A percentile compares a stretch with the other conserved stretches of the same genome.
Conservation (phyloP, 2,888 invertebrate genomes). For the Dynastes grantii region DNA sequence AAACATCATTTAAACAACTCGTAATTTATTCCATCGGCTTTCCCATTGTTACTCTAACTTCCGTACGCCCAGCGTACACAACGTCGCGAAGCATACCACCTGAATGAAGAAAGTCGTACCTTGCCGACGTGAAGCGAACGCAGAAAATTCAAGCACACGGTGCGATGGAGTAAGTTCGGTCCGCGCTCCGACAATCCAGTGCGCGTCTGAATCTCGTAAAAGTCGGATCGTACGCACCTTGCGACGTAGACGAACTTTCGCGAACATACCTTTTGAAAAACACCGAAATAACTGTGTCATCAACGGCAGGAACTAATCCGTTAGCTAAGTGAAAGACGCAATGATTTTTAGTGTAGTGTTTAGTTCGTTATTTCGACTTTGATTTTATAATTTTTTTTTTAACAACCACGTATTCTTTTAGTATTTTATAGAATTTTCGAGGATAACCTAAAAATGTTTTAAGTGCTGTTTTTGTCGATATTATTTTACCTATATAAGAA, state of each 20-base stretch:
- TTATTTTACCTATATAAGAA: neutral
- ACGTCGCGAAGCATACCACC: conserved; percentile 14
- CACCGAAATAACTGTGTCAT: neutral
- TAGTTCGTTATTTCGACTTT: neutral
- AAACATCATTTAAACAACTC: no score
- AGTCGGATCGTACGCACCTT: conserved; percentile 13
- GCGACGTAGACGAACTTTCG: neutral
- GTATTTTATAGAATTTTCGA: no score
- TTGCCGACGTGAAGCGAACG: conserved; percentile 10
- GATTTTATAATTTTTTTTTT: neutral
- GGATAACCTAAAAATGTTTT: no score
- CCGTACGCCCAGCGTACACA: neutral
- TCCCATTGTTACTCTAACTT: neutral
- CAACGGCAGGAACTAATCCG: no score
- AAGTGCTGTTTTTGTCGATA: no score
- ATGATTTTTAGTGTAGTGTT: conserved; percentile 10
- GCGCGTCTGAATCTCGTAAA: conserved; percentile 26
- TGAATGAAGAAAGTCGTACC: conserved; percentile 28
- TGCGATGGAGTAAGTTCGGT: neutral
- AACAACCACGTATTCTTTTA: neutral
- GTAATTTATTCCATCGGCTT: no score
- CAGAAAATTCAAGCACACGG: conserved; percentile 25
- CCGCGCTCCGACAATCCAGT: conserved; percentile 21
- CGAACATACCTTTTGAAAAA: neutral
- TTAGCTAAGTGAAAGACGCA: neutral